Conservation (phyloP, 2,113 vertebrate genomes). For the Psilopsiagon aurifrons region DNA sequence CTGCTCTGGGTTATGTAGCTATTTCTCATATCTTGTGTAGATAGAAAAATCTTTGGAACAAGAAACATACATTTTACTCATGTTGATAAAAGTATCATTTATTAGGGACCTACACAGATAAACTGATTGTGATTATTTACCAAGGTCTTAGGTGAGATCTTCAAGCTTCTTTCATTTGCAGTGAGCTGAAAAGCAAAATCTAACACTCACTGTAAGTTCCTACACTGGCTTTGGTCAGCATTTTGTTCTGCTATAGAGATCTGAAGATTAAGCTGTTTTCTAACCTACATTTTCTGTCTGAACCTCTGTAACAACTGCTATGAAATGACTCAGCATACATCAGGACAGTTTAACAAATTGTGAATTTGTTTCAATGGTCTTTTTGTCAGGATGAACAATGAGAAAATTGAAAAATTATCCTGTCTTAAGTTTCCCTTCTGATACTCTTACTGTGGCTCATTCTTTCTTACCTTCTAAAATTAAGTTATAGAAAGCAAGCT, state of each 20-base stretch:
- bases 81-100: neutral
- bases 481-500: neutral
- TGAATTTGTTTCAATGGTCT: neutral
- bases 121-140: neutral
- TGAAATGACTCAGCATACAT: neutral
- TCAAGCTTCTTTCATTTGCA: neutral
- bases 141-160: neutral
- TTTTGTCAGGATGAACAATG: neutral
- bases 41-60: neutral
- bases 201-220: neutral
- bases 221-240: neutral
- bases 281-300: neutral
- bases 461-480: neutral
- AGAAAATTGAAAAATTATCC: neutral
- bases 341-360: neutral
- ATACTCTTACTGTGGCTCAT: neutral
- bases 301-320: neutral
- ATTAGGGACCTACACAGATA: neutral
- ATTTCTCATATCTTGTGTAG: neutral
- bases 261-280: neutral
- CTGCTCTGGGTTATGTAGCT: neutral
- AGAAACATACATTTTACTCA: neutral
- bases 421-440: neutral
- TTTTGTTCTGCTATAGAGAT: neutral
- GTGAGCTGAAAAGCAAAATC: neutral